A percentile compares a stretch with the other conserved stretches of the same genome.
These are phyloP conservation scores for Meloe dianella DNA, from an alignment of 2,888 invertebrate species.

Conservation along the genomic window DNA sequence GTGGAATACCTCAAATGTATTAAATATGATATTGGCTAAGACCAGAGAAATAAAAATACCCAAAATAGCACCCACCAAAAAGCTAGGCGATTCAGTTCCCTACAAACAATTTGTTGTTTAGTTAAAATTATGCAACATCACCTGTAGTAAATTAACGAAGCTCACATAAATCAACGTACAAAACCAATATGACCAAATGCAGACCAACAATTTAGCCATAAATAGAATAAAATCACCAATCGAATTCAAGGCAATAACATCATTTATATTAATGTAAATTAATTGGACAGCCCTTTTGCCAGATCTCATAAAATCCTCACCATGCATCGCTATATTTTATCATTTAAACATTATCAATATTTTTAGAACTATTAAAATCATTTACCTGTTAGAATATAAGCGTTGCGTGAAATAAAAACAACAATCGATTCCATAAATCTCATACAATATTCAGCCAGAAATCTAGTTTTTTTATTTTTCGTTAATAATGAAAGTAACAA, in stretches of 20 bases:
- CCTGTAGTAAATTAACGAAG: background rate
- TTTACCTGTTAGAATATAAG: too few relatives aligned
- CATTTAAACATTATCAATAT: too few relatives aligned
- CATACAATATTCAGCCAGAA: constrained; percentile 7
- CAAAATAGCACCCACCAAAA: background rate
- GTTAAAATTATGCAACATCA: background rate
- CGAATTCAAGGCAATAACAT: constrained; percentile 17
- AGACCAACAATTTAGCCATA: constrained; percentile 11
- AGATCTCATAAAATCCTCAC: constrained; percentile 16
- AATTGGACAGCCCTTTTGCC: constrained; percentile 20
- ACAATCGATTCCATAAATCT: constrained; percentile 8
- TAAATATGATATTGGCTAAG: background rate
- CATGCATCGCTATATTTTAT: constrained; percentile 22
- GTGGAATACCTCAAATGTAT: background rate
- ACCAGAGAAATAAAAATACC: background rate
- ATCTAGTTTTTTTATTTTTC: constrained; percentile 1
- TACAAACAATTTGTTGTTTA: background rate
- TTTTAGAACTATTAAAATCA: too few relatives aligned
- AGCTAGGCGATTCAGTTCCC: background rate
- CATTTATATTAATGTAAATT: constrained; percentile 1
- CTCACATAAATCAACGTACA: constrained; percentile 1
- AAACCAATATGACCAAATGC: background rate
- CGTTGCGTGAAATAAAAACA: constrained; percentile 12
- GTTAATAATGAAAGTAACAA: background rate
- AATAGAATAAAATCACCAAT: constrained; percentile 22